Base-by-base conservation (phyloP, 2,113 vertebrate genomes). In the Pseudorhombus dupliciocellatus region DNA sequence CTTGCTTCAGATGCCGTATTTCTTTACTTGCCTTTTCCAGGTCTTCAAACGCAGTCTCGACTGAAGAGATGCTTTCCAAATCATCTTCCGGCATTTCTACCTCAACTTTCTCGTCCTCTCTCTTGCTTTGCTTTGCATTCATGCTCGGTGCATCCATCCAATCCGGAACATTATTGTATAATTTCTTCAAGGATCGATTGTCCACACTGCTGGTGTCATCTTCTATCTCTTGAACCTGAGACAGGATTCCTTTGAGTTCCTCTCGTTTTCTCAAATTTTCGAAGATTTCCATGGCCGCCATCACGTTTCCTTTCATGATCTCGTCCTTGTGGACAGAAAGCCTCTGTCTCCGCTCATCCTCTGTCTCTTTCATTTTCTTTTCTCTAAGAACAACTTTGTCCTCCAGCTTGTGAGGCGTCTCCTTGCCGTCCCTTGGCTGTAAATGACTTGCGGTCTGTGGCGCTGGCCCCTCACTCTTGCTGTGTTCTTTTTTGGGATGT, bases 291-390 rank as follows among this genome's bases (percentile, higher is more conserved):
- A 94, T 94, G 3, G 94, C 92, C 7, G 90, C 93, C 59, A 90
- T 92, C 50, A 94, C 93, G 0, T 96, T 96, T 76, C 92, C 96
- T 85, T 92, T 95, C 90, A 96, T 94, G 52, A 97, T 97, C 81
- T 97, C 96, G 5, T 97, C 96, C 77, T 94, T 95, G 89, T 96
- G 96, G 18, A 96, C 86, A 2, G 96, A 97, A 67, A 97, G 85
- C 46, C 96, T 94, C 83, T 96, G 94, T 20, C 93, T 80, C 76
- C 95, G 92, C 60, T 97, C 94, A 7, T 94, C 93, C 53, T 96
- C 96, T 0, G 95, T 96, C 90, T 97, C 96, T 65, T 80, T 89
- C 11, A 12, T 59, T 90, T 96, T 96, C 73, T 94, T 95, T 77
- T 95, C 87, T 88, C 96, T 94, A 56, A 95, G 85, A 73, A 95